Evolutionary conservation across 2,888 invertebrate genomes (phyloP).

Genomic region (Phyllotreta cruciferae): DNA sequence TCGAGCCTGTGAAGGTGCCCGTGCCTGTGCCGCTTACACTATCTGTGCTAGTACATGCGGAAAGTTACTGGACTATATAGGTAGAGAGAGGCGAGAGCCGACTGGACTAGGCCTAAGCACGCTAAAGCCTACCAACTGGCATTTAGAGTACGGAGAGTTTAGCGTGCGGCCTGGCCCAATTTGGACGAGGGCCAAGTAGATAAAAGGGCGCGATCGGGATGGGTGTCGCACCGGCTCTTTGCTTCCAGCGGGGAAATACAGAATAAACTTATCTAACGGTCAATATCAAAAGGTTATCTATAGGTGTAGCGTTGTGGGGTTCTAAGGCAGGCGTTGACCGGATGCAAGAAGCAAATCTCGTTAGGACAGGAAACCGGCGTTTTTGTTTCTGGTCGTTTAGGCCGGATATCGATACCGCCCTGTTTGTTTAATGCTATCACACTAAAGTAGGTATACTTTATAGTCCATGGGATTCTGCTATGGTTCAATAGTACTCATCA

Average conservation of each 20-base stretch:
- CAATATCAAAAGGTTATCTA: constrained; percentile 40
- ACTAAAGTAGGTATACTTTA: neutral
- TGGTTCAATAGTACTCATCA: too few relatives aligned
- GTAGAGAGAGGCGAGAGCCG: constrained; percentile 21
- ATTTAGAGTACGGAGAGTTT: constrained; percentile 7
- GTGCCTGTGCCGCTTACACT: constrained; percentile 54
- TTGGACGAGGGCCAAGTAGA: constrained; percentile 33
- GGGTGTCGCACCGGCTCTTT: constrained; percentile 25
- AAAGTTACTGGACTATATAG: constrained; percentile 45
- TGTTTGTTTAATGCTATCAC: neutral
- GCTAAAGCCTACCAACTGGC: neutral
- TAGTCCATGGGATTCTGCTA: constrained; percentile 8
- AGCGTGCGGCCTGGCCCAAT: constrained; percentile 33
- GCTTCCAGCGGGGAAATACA: constrained; percentile 30
- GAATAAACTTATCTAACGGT: constrained; percentile 40
- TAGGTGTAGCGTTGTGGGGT: constrained; percentile 29
- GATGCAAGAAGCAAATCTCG: constrained; percentile 37
- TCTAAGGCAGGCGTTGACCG: constrained; percentile 27
- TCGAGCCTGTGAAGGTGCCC: constrained; percentile 46
- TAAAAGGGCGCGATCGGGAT: constrained; percentile 20
- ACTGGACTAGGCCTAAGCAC: constrained; percentile 7
- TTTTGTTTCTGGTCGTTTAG: constrained; percentile 33
- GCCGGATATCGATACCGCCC: constrained; percentile 23
- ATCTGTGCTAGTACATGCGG: constrained; percentile 51
- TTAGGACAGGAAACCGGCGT: constrained; percentile 27